Conservation (phyloP, 2,797 vertebrate genomes). For the Vipera ursinii region DNA sequence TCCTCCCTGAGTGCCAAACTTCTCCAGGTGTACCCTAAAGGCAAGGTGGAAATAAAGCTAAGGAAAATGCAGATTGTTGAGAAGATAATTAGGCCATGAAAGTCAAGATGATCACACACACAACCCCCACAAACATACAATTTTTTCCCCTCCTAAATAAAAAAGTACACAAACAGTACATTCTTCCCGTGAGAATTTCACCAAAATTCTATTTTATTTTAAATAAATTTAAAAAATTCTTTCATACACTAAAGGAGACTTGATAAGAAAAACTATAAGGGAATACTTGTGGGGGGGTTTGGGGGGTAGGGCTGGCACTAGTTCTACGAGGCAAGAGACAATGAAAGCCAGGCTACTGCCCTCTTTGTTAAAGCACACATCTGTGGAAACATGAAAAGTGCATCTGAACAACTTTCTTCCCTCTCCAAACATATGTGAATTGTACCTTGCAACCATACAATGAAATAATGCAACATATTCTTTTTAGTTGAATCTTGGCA, state of each 20-base stretch:
- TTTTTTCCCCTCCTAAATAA: neutral
- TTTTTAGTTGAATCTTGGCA: neutral
- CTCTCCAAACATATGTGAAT: neutral
- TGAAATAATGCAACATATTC: neutral
- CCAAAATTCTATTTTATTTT: neutral
- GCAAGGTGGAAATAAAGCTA: neutral
- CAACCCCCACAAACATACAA: neutral
- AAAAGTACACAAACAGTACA: neutral
- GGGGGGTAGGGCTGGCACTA: neutral
- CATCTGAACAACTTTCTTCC: neutral
- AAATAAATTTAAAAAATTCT: neutral
- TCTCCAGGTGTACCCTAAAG: neutral
- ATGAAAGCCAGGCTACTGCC: neutral
- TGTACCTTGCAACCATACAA: neutral
- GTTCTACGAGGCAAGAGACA: neutral
- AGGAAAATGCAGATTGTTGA: neutral
- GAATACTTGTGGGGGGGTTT: neutral
- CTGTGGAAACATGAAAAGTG: neutral
- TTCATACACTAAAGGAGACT: neutral
- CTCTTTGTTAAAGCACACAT: neutral
- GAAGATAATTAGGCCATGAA: neutral
- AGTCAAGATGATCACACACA: neutral
- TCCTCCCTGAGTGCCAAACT: neutral
- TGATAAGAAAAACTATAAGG: neutral
- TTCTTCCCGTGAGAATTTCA: neutral